Base-by-base conservation (phyloP, 1,140 invertebrate species). In the Antheraea pernyi region DNA sequence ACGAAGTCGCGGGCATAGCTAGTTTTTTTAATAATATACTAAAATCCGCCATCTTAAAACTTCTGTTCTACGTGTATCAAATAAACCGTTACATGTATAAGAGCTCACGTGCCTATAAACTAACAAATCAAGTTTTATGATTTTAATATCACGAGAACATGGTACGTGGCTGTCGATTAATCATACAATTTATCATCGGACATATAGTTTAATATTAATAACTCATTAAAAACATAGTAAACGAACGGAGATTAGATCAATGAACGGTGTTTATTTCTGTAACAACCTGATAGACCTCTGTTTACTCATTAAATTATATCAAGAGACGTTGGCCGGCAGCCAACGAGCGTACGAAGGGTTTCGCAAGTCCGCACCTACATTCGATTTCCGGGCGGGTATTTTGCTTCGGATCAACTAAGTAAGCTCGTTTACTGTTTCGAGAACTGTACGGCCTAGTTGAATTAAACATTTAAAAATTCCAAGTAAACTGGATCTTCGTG, bases 221-320 rank as follows among this genome's bases (percentile, higher is more conserved):
- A 10, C 46, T 61, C 60, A 36, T 61, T 30, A 30, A 61, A 64
- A 39, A 13, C 37, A 39, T 64, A 42, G 62, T 64, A 64, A 61
- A 61, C 60, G 30, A 60, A 30, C 60, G 19, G 9, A 30, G 19
- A 16, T 11, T 46, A 69, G 73, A 73, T 78, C 73, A 75, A 71
- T 65, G 76, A 69, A 75, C 76, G 68, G n/a, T 36, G 58, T 75
- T 71, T 78, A 78, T 78, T 78, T 78, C 68, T 53, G 76, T 78
- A 70, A 73, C 73, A 71, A 69, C 70, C 62, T 68, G 69, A 68
- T 72, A 42, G 42, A 68, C 67, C 65, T 71, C 70, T 73, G 73
- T 75, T 75, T 78, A 75, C 73, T 60, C 48, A 70, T 75, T 65
- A 71, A 71, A 71, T 67, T 59, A 39, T 67, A 65, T 68, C 39